Evolutionary conservation across 2,888 invertebrate genomes (phyloP), one percentile per base, ranked within the genome.

Genomic region (Rhorus exstirpatorius): DNA sequence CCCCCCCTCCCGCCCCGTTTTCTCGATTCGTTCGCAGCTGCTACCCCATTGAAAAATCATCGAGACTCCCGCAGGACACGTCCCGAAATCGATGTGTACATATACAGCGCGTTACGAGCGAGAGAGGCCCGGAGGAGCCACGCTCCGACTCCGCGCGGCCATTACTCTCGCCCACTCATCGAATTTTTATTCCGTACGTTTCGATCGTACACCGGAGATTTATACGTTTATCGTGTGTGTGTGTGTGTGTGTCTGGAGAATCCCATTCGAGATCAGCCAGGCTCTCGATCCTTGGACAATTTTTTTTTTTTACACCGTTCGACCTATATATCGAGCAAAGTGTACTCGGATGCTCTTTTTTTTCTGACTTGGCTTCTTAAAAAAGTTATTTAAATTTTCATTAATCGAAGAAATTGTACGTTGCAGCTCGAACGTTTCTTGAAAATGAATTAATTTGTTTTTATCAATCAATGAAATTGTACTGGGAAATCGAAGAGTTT

Each of bases 11-110:
- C 14, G 4, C 49, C 49, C 4, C 4, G 31, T 61, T 63, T 74
- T 38, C 78, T 81, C 80, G 75, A 75, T 61, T 78, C 82, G 58
- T 71, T 83, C 68, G 77, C 86, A 87, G 86, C 84, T 86, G 87
- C 68, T 85, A 72, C 84, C 84, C 76, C 85, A 85, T 87, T 87
- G 87, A 87, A 86, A 88, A 87, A 87, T 87, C 85, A 86, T 85
- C 82, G 85, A 84, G 84, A 84, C 85, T 79, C 81, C 83, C 80
- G 61, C 24, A 75, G 71, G 75, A 78, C 77, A 68, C 71, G 80
- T 75, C 72, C 72, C 70, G 55, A n/a, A n/a, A 76, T 78, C 72
- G 55, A 55, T 12, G 7, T 8, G 31, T 38, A n/a, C 10, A 3
- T 53, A 35, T 55, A 38, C 74, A 84, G 79, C 65, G 70, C 77